Base-by-base conservation (phyloP, 2,113 vertebrate genomes). In the Xiphorhynchus elegans region DNA sequence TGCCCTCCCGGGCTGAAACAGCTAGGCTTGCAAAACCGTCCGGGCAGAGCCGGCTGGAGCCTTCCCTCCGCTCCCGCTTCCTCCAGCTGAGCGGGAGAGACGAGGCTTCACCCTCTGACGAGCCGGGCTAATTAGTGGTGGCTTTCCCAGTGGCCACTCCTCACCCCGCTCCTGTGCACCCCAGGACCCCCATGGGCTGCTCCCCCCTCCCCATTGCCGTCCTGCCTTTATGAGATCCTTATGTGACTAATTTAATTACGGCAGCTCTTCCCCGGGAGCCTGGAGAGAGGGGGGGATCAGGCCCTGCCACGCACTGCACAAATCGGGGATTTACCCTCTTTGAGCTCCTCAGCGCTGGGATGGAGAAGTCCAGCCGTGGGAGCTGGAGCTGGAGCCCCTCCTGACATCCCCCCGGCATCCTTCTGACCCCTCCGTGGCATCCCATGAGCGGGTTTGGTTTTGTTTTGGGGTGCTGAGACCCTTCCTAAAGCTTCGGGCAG, bases 1-100 rank as follows among this genome's bases (percentile, higher is more conserved):
- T 95, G 95, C 93, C 95, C 95, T 87, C 91, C 95, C 91, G 93
- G 93, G 44, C 95, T 93, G 95, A 87, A 96, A 95, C 91, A 96
- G 95, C 93, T 42, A 28, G 6, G 81, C 91, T 96, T 94, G 95
- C 95, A 96, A 95, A 96, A 95, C 74, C 33, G 74, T 77, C 95
- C 86, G 93, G 89, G 91, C 89, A 64, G 74, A 91, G 93, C 88
- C 75, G 87, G 75, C 90, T 78, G 93, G 25, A 85, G 64, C 74
- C 77, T 90, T 73, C 37, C 63, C 84, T n/a, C 26, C 2, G 9
- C 84, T 79, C 67, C 87, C 37, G 21, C 87, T 77, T n/a, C 89
- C 14, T 53, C 64, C 75, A 35, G 49, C 69, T 9, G 20, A 50
- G 3, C 16, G 6, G 12, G 2, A 7, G 4, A 5, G 28, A 18